A percentile compares a stretch with the other conserved stretches of the same genome.
Evolutionary conservation across 1,140 invertebrate genomes (phyloP).

Genomic region (Drosophila miranda): DNA sequence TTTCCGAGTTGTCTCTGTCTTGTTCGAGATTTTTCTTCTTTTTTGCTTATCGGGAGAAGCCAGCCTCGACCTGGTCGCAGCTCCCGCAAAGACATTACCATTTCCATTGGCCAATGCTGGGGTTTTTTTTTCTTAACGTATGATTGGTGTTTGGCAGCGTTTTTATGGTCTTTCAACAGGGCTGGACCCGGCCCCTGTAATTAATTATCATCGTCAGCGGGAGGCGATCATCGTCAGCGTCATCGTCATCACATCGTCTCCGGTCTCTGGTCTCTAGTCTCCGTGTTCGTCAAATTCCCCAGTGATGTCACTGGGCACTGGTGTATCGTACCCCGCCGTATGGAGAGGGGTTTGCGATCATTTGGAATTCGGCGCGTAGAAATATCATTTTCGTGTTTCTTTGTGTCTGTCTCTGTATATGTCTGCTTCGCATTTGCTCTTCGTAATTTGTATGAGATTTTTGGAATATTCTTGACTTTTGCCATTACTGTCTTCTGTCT

Average conservation of each 20-base stretch:
- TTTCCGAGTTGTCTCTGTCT: slow-evolving; percentile 56
- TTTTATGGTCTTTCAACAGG: slow-evolving; percentile 58
- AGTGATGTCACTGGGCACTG: slow-evolving; percentile 35
- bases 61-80: slow-evolving; percentile 22
- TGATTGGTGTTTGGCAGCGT: slow-evolving; percentile 73
- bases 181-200: slow-evolving; percentile 42
- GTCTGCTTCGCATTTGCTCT: slow-evolving; percentile 44
- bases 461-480: slow-evolving; percentile 62
- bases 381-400: slow-evolving; percentile 72
- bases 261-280: not conserved
- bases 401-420: slow-evolving; percentile 7
- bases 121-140: slow-evolving; percentile 52
- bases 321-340: not conserved
- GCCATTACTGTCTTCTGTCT: slow-evolving; percentile 61
- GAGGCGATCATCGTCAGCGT: slow-evolving; percentile 54
- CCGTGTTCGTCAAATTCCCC: slow-evolving; percentile 59
- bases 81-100: slow-evolving; percentile 54
- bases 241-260: slow-evolving; percentile 13
- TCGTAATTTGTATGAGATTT: slow-evolving; percentile 80
- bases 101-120: slow-evolving; percentile 66
- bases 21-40: slow-evolving; percentile 18
- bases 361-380: slow-evolving; percentile 62
- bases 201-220: slow-evolving; percentile 72
- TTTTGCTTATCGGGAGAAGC: slow-evolving; percentile 47
- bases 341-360: slow-evolving; percentile 50